Conservation (phyloP, 1,140 invertebrate species). For the Nixonia krombeini region DNA sequence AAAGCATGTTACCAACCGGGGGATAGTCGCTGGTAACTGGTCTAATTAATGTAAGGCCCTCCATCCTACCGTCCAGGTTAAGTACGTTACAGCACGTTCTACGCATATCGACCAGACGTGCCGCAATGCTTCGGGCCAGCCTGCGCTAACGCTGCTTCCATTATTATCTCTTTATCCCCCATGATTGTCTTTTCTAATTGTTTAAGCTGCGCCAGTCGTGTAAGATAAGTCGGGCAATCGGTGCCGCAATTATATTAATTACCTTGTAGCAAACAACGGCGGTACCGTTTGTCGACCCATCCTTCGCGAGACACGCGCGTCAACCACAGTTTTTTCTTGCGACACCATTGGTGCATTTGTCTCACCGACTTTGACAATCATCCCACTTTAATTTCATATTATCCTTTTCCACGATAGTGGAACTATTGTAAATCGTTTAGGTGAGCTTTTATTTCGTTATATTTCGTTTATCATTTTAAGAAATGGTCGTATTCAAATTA, state of each 20-base stretch:
- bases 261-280: neutral
- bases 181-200: conserved; percentile 27
- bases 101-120: neutral
- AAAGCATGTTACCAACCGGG: conserved; percentile 48
- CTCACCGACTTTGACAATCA: too few species aligned
- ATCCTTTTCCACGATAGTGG: too few species aligned
- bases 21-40: conserved; percentile 52
- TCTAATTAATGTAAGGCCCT: conserved; percentile 59
- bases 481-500: too few species aligned
- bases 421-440: too few species aligned
- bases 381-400: too few species aligned
- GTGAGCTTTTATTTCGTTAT: too few species aligned
- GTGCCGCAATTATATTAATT: too few species aligned
- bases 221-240: neutral
- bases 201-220: conserved; percentile 3
- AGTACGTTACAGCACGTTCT: conserved; percentile 5
- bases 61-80: conserved; percentile 15
- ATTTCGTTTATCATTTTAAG: too few species aligned
- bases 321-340: too few species aligned
- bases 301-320: too few species aligned
- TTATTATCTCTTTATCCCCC: conserved; percentile 23
- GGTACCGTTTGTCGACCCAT: too few species aligned
- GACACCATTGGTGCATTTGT: too few species aligned
- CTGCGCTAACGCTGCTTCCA: conserved; percentile 8
- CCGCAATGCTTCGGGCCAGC: conserved; percentile 14